Conservation (phyloP, 1,140 invertebrate species). For the Physella acuta region DNA sequence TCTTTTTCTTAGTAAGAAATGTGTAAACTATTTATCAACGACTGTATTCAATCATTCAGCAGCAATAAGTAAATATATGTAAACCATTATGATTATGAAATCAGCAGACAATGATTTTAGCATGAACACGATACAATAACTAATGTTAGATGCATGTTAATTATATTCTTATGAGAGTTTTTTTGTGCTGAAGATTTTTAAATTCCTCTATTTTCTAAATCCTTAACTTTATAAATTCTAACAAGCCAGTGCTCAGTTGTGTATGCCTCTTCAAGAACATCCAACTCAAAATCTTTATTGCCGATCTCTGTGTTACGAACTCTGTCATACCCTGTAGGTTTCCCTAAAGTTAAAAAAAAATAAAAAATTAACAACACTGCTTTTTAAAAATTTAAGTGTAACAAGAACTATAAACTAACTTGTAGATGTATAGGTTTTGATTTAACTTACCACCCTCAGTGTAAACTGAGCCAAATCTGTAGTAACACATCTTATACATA, state of each 20-base stretch:
- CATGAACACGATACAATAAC: too few species aligned
- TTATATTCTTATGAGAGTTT: neutral
- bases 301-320: slow-evolving; percentile 95
- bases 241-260: slow-evolving; percentile 99
- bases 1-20: too few species aligned
- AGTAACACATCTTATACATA: slow-evolving; percentile 99
- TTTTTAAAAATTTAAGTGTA: neutral
- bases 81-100: too few species aligned
- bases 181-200: slow-evolving; percentile 21
- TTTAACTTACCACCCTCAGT: slow-evolving; percentile 90
- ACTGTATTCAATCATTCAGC: too few species aligned
- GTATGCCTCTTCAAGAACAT: slow-evolving; percentile 97
- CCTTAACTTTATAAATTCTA: slow-evolving; percentile 87
- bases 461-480: slow-evolving; percentile 94
- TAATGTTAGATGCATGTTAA: neutral
- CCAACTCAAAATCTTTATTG: slow-evolving; percentile 94
- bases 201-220: slow-evolving; percentile 56
- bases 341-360: slow-evolving; percentile 58
- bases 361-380: neutral
- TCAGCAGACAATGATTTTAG: too few species aligned
- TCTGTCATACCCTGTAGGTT: slow-evolving; percentile 89
- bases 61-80: too few species aligned
- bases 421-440: too few species aligned
- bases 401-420: too few species aligned
- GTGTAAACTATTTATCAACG: too few species aligned